Evolutionary conservation across 1,140 invertebrate species (phyloP), one percentile per base, ranked within the genome.

Genomic region (Drosophila hydei): DNA sequence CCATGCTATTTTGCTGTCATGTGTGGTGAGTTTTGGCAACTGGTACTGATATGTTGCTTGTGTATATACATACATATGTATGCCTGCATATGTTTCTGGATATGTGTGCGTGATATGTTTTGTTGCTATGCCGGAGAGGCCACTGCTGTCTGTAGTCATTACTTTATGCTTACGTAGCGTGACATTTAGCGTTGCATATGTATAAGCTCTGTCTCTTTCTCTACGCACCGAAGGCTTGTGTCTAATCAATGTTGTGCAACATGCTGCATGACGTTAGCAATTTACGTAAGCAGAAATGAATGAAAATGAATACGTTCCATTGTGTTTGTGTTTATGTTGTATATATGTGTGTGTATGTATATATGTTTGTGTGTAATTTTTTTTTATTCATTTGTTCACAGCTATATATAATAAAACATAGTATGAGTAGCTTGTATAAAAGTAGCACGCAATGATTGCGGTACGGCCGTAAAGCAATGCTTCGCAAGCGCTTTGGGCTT

Each of bases 1-100:
- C 45, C 45, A 48, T 48, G 45, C 21, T 48, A 21, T n/a, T 48
- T 14, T 25, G 23, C 36, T 45, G 25, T 23, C 27, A 36, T 21
- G 65, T 61, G 71, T 83, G 79, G 78, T 80, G 78, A 80, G 51
- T 80, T 80, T 47, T 59, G 55, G 71, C 62, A 61, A 67, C 77
- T 75, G 52, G 33, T 65, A 59, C 19, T 19, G n/a, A n/a, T 48
- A 7, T 14, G 21, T 48, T 69, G 52, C 47, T 23, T 38, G 42
- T 40, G 52, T 30, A 25, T 48, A 21, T 47, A 12, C 5, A 21
- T 47, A n/a, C 9, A 36, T 12, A 36, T 36, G 14, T 19, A 8
- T 60, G 19, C 23, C 51, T 78, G n/a, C n/a, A n/a, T 69, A 1
- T 25, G 11, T 56, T 58, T 61, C 42, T 40, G 14, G 38, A 8